These are phyloP conservation scores for Melieria crassipennis DNA, from an alignment of 2,888 invertebrate species.

Conservation along the genomic window DNA sequence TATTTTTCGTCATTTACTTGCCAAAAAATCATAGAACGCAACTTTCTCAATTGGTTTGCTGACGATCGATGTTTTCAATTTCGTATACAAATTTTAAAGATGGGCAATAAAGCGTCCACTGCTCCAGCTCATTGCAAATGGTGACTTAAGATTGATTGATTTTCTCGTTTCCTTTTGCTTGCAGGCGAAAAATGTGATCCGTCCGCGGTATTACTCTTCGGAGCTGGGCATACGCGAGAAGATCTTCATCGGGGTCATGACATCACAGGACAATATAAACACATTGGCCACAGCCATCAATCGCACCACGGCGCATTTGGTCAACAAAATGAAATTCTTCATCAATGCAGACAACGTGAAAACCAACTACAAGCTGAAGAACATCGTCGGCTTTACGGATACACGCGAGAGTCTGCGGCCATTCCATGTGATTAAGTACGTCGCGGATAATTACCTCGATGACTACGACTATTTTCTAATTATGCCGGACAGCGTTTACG, in stretches of 20 bases:
- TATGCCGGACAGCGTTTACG: slow-evolving; percentile 83
- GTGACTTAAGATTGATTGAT: too few species aligned
- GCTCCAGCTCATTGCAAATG: too few species aligned
- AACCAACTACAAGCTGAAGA: slow-evolving; percentile 70
- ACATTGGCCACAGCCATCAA: slow-evolving; percentile 85
- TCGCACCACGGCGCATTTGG: slow-evolving; percentile 84
- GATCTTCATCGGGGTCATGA: slow-evolving; percentile 86
- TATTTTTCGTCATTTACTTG: too few species aligned
- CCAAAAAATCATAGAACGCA: too few species aligned
- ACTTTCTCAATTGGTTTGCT: too few species aligned
- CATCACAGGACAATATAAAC: slow-evolving; percentile 77
- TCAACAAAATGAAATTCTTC: slow-evolving; percentile 85
- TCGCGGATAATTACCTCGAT: slow-evolving; percentile 87
- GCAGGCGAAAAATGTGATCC: slow-evolving; percentile 72
- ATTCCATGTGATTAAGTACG: slow-evolving; percentile 88
- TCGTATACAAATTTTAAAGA: too few species aligned
- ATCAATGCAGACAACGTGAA: slow-evolving; percentile 71
- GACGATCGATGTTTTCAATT: too few species aligned
- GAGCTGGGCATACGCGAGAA: slow-evolving; percentile 93
- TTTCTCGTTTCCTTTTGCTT: slow-evolving; percentile 26
- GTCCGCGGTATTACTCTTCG: slow-evolving; percentile 93
- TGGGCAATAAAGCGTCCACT: too few species aligned
- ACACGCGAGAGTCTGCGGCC: slow-evolving; percentile 79
- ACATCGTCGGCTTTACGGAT: slow-evolving; percentile 89
- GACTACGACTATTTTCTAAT: slow-evolving; percentile 94